A percentile compares a stretch with the other conserved stretches of the same genome.
Conservation (phyloP, 2,888 invertebrate genomes). For the Antheraea yamamai region DNA sequence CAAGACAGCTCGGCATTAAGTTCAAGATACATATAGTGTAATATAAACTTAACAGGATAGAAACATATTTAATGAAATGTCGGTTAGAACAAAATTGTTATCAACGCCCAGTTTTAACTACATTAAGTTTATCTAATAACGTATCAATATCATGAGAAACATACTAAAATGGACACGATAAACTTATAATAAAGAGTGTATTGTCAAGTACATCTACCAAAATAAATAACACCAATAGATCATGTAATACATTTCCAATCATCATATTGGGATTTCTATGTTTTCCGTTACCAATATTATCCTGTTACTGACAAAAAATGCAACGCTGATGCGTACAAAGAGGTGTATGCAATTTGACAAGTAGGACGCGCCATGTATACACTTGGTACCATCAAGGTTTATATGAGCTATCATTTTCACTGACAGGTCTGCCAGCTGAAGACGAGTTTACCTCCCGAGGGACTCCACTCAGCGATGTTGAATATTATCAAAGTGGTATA, state of each 20-base stretch:
- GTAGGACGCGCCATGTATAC: background rate
- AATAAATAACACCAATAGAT: too few relatives aligned
- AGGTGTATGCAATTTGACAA: background rate
- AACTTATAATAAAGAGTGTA: too few relatives aligned
- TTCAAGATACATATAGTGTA: background rate
- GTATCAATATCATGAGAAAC: too few relatives aligned
- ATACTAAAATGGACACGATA: too few relatives aligned
- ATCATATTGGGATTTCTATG: too few relatives aligned
- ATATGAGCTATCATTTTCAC: slow-evolving; percentile 16
- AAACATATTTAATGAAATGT: background rate
- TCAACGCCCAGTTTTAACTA: too few relatives aligned
- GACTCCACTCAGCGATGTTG: slow-evolving; percentile 32
- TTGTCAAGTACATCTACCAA: too few relatives aligned
- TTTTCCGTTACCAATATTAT: background rate
- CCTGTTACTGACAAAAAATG: background rate
- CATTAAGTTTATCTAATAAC: too few relatives aligned
- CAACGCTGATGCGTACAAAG: background rate
- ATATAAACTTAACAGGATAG: background rate
- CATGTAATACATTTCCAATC: too few relatives aligned
- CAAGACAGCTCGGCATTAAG: background rate
- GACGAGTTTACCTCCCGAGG: slow-evolving; percentile 22
- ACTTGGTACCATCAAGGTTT: background rate
- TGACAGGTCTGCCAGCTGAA: slow-evolving; percentile 6
- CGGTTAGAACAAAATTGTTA: too few relatives aligned
- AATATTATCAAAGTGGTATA: slow-evolving; percentile 18